A percentile compares a stretch with the other conserved stretches of the same genome.
These are phyloP conservation scores for Galeruca laticollis DNA, from an alignment of 2,888 invertebrate genomes.

Conservation along the genomic window DNA sequence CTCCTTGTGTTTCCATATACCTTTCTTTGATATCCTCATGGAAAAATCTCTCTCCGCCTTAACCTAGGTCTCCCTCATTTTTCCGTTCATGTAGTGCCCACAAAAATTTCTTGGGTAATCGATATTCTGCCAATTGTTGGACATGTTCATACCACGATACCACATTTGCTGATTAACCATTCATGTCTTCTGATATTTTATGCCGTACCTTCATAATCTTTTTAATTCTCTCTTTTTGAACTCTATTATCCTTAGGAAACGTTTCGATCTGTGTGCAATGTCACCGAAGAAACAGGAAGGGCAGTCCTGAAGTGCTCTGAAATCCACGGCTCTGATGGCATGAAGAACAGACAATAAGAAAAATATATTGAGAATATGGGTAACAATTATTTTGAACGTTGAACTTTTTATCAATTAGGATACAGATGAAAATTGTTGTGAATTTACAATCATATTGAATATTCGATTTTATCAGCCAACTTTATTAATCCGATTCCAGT, in stretches of 20 bases:
- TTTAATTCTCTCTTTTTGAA: too few species aligned
- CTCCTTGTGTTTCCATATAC: too few species aligned
- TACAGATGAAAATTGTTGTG: conserved; percentile 46
- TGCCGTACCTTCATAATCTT: too few species aligned
- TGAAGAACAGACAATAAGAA: conserved; percentile 54
- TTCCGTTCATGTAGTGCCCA: too few species aligned
- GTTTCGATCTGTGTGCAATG: conserved; percentile 39
- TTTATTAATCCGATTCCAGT: conserved; percentile 46
- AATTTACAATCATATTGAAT: conserved; percentile 44
- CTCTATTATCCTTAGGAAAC: conserved; percentile 38
- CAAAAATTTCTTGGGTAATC: too few species aligned
- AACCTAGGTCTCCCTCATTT: too few species aligned
- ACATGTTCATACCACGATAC: too few species aligned
- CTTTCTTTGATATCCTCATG: too few species aligned
- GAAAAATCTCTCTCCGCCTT: too few species aligned
- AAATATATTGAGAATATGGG: conserved; percentile 57
- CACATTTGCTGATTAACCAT: too few species aligned
- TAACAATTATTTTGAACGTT: conserved; percentile 50
- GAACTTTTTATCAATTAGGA: conserved; percentile 52
- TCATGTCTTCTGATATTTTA: too few species aligned
- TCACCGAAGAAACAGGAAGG: conserved; percentile 45
- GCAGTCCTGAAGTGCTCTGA: conserved; percentile 48
- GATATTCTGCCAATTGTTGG: too few species aligned
- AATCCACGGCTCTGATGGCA: conserved; percentile 53
- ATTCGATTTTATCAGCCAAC: conserved; percentile 52